Conservation (phyloP, 1,140 invertebrate genomes). For the Drosophila parvula region DNA sequence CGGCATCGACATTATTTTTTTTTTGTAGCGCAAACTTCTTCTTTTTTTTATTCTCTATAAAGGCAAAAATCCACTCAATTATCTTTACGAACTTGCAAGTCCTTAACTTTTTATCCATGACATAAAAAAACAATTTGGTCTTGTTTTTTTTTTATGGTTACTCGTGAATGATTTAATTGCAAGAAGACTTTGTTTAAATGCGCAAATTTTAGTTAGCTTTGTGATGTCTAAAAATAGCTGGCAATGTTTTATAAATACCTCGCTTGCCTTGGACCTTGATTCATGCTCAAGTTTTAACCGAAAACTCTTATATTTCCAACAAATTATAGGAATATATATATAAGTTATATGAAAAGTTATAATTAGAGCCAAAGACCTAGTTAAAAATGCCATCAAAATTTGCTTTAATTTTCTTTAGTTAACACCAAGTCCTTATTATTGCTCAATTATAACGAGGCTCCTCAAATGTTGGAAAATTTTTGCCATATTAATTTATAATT, state of each 20-base stretch:
- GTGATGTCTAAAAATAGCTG: no score
- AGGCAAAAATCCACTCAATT: constrained; percentile 8
- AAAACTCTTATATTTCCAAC: no score
- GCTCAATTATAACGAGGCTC: constrained; percentile 21
- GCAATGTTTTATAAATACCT: no score
- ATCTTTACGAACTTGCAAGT: neutral
- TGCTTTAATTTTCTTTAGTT: neutral
- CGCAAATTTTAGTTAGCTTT: no score
- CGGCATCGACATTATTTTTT: constrained; percentile 2
- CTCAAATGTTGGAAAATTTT: constrained; percentile 33
- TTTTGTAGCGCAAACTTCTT: neutral
- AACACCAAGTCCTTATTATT: neutral
- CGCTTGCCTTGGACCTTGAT: no score
- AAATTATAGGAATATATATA: no score
- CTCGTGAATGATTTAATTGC: neutral
- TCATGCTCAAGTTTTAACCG: no score
- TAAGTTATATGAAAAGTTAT: neutral
- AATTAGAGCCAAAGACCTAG: neutral
- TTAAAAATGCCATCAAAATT: no score
- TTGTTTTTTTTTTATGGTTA: neutral
- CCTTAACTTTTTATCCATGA: neutral
- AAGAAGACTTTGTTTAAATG: neutral
- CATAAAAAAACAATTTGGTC: neutral
- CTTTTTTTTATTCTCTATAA: neutral
- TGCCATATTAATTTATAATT: constrained; percentile 39